Base-by-base conservation (phyloP, 2,888 invertebrate genomes). In the Esperia sulphurella region DNA sequence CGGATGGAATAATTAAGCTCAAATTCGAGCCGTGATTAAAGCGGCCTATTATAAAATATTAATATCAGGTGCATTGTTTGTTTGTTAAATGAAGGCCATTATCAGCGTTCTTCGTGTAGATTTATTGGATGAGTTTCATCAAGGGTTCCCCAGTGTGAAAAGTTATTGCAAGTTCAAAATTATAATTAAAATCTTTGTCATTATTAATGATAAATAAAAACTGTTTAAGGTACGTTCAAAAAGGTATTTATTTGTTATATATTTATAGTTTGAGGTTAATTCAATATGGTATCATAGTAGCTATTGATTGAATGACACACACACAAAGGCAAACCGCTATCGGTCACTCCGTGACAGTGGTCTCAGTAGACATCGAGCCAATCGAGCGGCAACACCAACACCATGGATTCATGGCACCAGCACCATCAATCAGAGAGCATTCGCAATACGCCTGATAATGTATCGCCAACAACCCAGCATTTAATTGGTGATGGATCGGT, bases 401-500 rank as follows among this genome's bases (percentile, higher is more conserved):
- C 67, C 67, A 72, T 71, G 67, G 70, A 77, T 77, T 70, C 75
- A 73, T 71, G 56, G 69, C 57, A 79, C 78, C 75, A 74, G 75
- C 61, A 58, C 74, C 75, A 88, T 88, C 87, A 82, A 87, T 87
- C 86, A 88, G 79, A 64, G 61, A 68, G 63, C 67, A 75, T 77
- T 81, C 62, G 79, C 75, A 78, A 76, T 76, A 72, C 69, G 63
- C 60, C 75, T 71, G 81, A 83, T 87, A 85, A 84, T 82, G 80
- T 81, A 84, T 83, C 79, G 75, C 71, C 78, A 84, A 84, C 84
- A 79, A 75, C 72, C 73, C 73, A 75, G 70, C 74, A 74, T 83
- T 85, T 88, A 89, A 88, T 89, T 87, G 85, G 72, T 89, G 87
- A 88, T 87, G 79, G 88, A 89, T 88, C 70, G 68, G 63, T 61